Evolutionary conservation across 2,113 vertebrate species (phyloP).

Genomic region (Brachionichthys hirsutus): DNA sequence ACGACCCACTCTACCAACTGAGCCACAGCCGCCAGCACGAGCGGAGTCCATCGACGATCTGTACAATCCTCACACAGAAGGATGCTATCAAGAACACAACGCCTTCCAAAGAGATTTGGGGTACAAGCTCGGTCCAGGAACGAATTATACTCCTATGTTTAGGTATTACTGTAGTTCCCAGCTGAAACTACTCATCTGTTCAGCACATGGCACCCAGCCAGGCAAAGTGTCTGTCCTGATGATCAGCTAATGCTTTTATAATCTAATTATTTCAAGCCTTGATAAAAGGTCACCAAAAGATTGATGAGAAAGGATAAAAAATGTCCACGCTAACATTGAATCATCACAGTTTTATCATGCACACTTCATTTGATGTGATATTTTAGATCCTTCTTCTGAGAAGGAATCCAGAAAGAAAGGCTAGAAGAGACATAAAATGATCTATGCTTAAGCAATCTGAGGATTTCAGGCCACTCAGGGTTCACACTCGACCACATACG

Average conservation of each 20-base stretch:
- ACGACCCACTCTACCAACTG: too few relatives aligned
- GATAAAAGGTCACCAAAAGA: not conserved
- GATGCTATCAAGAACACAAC: too few relatives aligned
- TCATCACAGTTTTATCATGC: not conserved
- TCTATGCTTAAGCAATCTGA: constrained; percentile 33
- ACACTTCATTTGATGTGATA: constrained; percentile 1
- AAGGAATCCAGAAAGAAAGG: constrained; percentile 22
- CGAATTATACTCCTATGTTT: too few relatives aligned
- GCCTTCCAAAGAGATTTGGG: too few relatives aligned
- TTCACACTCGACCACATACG: constrained; percentile 55
- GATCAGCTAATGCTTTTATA: not conserved
- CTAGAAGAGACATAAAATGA: constrained; percentile 34
- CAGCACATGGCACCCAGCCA: constrained; percentile 55
- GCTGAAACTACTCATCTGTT: constrained; percentile 62
- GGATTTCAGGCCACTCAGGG: constrained; percentile 46
- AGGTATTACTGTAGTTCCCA: too few relatives aligned
- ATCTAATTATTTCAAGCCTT: not conserved
- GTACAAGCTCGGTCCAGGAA: too few relatives aligned
- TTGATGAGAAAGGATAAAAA: too few relatives aligned
- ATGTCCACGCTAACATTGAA: not conserved
- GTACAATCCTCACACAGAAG: too few relatives aligned
- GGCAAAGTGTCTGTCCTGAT: constrained; percentile 15
- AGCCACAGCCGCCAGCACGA: too few relatives aligned
- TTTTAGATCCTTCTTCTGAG: constrained; percentile 17
- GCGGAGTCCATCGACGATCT: too few relatives aligned